phyloP scores from a whole-genome alignment of 1,140 invertebrate genomes.

The Saccostrea cuccullata region DNA sequence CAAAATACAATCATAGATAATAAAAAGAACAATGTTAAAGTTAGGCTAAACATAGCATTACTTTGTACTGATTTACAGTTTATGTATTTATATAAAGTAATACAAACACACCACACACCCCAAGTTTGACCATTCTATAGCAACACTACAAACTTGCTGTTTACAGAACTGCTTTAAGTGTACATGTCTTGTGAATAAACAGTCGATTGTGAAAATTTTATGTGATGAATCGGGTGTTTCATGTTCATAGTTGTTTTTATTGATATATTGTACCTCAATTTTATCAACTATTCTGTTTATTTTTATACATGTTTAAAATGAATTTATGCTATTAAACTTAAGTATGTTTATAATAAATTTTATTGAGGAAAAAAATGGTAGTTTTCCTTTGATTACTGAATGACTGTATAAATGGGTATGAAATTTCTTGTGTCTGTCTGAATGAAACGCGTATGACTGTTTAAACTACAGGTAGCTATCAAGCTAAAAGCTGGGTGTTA shows the following conservation, averaged over 20 bases:
- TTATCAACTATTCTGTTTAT: background rate
- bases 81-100: background rate
- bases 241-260: background rate
- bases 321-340: background rate
- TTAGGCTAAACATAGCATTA: background rate
- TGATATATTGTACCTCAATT: background rate
- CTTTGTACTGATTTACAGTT: background rate
- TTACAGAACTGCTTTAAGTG: background rate
- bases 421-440: background rate
- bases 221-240: background rate
- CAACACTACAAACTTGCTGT: background rate
- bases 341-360: background rate
- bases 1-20: background rate
- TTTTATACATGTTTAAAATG: background rate
- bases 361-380: background rate
- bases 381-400: background rate
- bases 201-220: background rate
- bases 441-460: background rate
- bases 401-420: background rate
- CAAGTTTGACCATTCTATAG: background rate
- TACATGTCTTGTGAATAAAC: background rate
- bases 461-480: background rate
- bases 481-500: constrained; percentile 28
- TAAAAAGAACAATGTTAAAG: background rate
- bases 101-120: constrained; percentile 18